A percentile compares a stretch with the other conserved stretches of the same genome.
Conservation (phyloP, 2,797 vertebrate species). For the Benthosema pterotum region DNA sequence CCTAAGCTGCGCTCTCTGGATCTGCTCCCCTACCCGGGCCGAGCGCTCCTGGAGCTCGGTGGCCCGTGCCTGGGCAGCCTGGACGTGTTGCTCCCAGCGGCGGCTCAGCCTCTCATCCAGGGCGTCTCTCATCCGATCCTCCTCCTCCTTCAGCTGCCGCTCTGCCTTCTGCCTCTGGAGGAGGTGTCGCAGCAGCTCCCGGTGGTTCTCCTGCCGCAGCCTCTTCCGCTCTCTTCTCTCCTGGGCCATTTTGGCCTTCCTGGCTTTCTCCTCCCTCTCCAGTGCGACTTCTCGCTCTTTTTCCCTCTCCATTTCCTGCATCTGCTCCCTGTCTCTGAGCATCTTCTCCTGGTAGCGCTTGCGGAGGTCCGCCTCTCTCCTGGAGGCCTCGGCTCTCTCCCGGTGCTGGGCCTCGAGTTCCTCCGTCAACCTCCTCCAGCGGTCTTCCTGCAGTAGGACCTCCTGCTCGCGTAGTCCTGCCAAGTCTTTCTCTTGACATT, state of each 20-base stretch:
- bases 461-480: slow-evolving; percentile 37
- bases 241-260: slow-evolving; percentile 54
- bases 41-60: slow-evolving; percentile 63
- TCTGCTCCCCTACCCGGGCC: slow-evolving; percentile 64
- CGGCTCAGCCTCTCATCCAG: slow-evolving; percentile 67
- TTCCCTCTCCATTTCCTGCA: slow-evolving; percentile 51
- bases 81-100: slow-evolving; percentile 48
- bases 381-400: slow-evolving; percentile 39
- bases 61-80: slow-evolving; percentile 44
- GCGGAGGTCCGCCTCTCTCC: slow-evolving; percentile 50
- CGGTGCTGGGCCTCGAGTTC: slow-evolving; percentile 60
- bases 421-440: slow-evolving; percentile 61
- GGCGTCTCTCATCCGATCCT: slow-evolving; percentile 56
- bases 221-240: slow-evolving; percentile 54
- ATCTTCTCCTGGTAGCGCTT: slow-evolving; percentile 68
- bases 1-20: slow-evolving; percentile 55
- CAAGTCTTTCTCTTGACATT: slow-evolving; percentile 40
- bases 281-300: slow-evolving; percentile 44
- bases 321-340: slow-evolving; percentile 54
- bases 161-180: slow-evolving; percentile 75
- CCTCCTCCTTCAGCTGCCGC: slow-evolving; percentile 70
- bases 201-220: slow-evolving; percentile 70
- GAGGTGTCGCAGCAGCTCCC: slow-evolving; percentile 72
- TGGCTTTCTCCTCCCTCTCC: slow-evolving; percentile 59
- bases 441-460: slow-evolving; percentile 53